Evolutionary conservation across 2,797 vertebrate genomes (phyloP).

Genomic region (Smutsia gigantea): DNA sequence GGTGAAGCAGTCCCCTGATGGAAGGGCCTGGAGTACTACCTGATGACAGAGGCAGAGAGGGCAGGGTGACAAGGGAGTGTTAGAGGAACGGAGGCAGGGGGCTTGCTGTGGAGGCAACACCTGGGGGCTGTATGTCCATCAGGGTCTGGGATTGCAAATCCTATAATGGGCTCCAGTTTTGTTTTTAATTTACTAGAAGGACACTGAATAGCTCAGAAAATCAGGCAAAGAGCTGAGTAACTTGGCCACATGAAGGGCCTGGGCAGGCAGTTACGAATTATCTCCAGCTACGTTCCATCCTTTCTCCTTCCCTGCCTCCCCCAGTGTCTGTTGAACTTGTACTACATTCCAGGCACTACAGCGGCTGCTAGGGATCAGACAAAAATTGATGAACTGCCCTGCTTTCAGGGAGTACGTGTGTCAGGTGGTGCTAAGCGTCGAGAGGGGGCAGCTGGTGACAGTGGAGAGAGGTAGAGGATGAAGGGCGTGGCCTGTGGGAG

Average conservation of each 20-base stretch:
- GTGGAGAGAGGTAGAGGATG: too few relatives aligned
- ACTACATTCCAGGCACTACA: neutral
- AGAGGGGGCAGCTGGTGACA: rapidly evolving
- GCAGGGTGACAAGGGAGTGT: neutral
- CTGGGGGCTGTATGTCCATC: neutral
- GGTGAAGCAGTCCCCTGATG: neutral
- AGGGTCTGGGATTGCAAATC: neutral
- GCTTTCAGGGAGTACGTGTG: neutral
- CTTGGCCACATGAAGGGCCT: neutral
- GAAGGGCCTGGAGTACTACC: neutral
- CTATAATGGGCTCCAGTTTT: neutral
- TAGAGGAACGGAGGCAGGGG: rapidly evolving
- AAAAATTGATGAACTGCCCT: rapidly evolving
- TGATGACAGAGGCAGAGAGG: neutral
- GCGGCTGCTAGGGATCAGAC: neutral
- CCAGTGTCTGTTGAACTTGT: rapidly evolving
- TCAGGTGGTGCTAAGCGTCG: neutral
- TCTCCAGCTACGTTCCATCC: neutral
- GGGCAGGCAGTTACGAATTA: neutral
- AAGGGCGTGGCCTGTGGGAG: neutral
- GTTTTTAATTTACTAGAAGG: neutral
- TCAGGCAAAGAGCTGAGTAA: neutral
- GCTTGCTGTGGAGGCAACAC: neutral
- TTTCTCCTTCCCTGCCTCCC: neutral
- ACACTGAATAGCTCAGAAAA: neutral